Evolutionary conservation across 2,888 invertebrate species (phyloP), one percentile per base, ranked within the genome.

Genomic region (Tineola bisselliella): DNA sequence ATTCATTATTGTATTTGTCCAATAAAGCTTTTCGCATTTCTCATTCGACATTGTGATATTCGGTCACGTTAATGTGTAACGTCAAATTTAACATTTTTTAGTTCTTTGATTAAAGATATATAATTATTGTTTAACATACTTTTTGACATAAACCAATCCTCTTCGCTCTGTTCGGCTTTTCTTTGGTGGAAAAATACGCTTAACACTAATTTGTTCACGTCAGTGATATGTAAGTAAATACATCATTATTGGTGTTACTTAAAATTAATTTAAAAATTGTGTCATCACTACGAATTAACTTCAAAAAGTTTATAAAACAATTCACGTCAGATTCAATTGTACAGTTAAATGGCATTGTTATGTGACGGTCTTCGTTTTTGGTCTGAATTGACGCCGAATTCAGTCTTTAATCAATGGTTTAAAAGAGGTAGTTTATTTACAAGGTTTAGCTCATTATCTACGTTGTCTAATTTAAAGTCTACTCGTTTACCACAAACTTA

Each of bases 301-400:
- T 25, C 25, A 25, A 38, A 38, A 38, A 3, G 38, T 38, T n/a
- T 38, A 38, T 38, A 38, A 38, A 38, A 38, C 38, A 38, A 38
- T 12, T 38, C n/a, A 12, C 38, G 38, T 38, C 38, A 2, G 38
- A 38, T 10, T 38, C 38, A 38, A 38, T 4, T 38, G 38, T 38
- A 38, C 5, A 6, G 10, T 38, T 12, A 38, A 38, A 38, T 54
- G 25, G 18, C 25, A 25, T 54, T 18, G 5, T 54, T 25, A 54
- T 18, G 19, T 25, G 54, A 54, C 54, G 54, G 54, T 25, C n/a
- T 25, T 54, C 25, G 13, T 33, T 58, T 33, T 58, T 58, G 15
- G 58, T 76, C 83, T 81, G 86, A 87, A 88, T 87, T 88, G 88
- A 88, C 88, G 80, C 79, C 72, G 82, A 81, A 82, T 84, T 88